Percentiles rank a stretch among this genome's conserved stretches.
Evolutionary conservation across 2,888 invertebrate genomes (phyloP).

Genomic region (Agrotis puta): DNA sequence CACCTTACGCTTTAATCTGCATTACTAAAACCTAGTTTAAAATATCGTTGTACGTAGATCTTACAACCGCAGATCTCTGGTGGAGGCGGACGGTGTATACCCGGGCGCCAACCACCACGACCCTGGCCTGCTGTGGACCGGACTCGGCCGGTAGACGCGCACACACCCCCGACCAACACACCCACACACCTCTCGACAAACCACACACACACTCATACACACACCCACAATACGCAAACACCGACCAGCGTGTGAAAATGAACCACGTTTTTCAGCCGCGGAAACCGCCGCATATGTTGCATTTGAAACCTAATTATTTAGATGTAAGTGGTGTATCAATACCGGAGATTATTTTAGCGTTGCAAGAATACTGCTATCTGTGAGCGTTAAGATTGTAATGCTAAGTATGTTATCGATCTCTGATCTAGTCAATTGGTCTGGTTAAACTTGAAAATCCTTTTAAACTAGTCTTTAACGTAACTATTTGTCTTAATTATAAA

Average conservation of each 20-base stretch:
- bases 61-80: conserved; percentile 92
- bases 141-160: conserved; percentile 89
- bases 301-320: conserved; percentile 57
- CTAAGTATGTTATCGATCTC: conserved; percentile 31
- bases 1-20: conserved; percentile 27
- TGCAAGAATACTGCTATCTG: conserved; percentile 72
- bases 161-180: conserved; percentile 60
- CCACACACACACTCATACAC: conserved; percentile 36
- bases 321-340: conserved; percentile 58
- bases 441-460: conserved; percentile 19
- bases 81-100: conserved; percentile 90
- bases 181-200: conserved; percentile 33
- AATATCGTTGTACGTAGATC: conserved; percentile 89
- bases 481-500: background rate
- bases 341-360: conserved; percentile 70
- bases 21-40: conserved; percentile 66
- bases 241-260: conserved; percentile 43
- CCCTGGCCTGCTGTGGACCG: conserved; percentile 93
- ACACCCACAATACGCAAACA: conserved; percentile 38
- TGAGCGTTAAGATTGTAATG: conserved; percentile 49
- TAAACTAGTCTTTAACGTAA: background rate
- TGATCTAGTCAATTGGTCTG: conserved; percentile 54
- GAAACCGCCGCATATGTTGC: conserved; percentile 39
- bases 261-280: conserved; percentile 37
- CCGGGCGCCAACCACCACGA: conserved; percentile 92